Conservation (phyloP, 2,888 invertebrate genomes). For the Salticus scenicus region DNA sequence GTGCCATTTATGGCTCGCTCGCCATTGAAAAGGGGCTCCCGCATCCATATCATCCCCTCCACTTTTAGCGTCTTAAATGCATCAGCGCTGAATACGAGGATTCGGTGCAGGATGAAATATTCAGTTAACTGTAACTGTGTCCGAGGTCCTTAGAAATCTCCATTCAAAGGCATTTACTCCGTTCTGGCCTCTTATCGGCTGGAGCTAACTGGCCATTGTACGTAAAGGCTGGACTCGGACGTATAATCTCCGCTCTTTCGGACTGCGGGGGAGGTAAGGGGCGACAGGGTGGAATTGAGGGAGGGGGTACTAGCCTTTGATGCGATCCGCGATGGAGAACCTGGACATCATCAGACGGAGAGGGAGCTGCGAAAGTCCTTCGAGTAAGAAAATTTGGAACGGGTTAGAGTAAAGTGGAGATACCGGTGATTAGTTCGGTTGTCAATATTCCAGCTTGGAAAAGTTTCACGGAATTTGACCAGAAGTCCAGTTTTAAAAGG, state of each 20-base stretch:
- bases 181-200: constrained; percentile 3
- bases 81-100: not conserved
- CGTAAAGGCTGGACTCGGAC: not conserved
- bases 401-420: not conserved
- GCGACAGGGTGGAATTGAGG: not conserved
- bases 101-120: not conserved
- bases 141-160: not conserved
- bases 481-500: too few relatives aligned
- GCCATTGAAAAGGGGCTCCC: too few relatives aligned
- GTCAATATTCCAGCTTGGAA: too few relatives aligned
- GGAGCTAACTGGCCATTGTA: constrained; percentile 4
- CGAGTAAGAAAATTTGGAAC: not conserved
- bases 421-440: not conserved
- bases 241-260: constrained; percentile 15
- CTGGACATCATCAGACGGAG: not conserved
- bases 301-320: not conserved
- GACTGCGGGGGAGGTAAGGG: not conserved
- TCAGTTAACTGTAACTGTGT: not conserved
- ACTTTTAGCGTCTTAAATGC: not conserved
- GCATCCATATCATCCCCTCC: not conserved
- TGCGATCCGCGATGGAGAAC: not conserved
- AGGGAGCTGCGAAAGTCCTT: not conserved
- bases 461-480: too few relatives aligned
- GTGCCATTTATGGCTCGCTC: too few relatives aligned
- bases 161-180: not conserved